Percentiles rank a stretch among this genome's conserved stretches.
Evolutionary conservation across 2,797 vertebrate genomes (phyloP).

Genomic region (Serranus cabrilla): DNA sequence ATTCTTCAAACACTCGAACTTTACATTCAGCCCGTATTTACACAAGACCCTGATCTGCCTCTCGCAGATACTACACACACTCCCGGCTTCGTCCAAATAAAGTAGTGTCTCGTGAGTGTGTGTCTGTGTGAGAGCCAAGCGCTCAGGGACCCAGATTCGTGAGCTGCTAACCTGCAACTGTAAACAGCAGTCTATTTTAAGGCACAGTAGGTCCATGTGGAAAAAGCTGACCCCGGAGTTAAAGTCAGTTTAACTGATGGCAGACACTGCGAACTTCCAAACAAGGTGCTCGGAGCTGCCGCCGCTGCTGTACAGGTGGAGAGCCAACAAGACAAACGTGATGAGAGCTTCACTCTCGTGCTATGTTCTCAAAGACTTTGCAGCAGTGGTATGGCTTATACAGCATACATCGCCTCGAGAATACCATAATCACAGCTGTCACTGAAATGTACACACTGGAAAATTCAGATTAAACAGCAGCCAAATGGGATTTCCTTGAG

Average conservation of each 20-base stretch:
- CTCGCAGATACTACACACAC: constrained; percentile 54
- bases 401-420: constrained; percentile 11
- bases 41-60: constrained; percentile 44
- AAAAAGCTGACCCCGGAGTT: constrained; percentile 80
- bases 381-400: constrained; percentile 29
- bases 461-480: constrained; percentile 63
- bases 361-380: constrained; percentile 19
- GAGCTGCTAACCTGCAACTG: constrained; percentile 74
- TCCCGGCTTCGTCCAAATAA: constrained; percentile 71
- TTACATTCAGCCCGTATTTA: constrained; percentile 72
- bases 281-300: constrained; percentile 65
- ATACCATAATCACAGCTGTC: constrained; percentile 47
- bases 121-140: constrained; percentile 51
- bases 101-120: constrained; percentile 58
- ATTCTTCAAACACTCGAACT: constrained; percentile 46
- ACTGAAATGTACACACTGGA: constrained; percentile 60
- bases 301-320: constrained; percentile 44
- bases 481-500: constrained; percentile 60
- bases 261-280: constrained; percentile 67
- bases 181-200: constrained; percentile 84
- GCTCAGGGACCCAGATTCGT: constrained; percentile 45
- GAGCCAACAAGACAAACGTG: not conserved
- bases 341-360: constrained; percentile 14
- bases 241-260: constrained; percentile 62
- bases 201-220: constrained; percentile 68